phyloP scores from a whole-genome alignment of 2,113 vertebrate genomes.

The Tenrec ecaudatus region DNA sequence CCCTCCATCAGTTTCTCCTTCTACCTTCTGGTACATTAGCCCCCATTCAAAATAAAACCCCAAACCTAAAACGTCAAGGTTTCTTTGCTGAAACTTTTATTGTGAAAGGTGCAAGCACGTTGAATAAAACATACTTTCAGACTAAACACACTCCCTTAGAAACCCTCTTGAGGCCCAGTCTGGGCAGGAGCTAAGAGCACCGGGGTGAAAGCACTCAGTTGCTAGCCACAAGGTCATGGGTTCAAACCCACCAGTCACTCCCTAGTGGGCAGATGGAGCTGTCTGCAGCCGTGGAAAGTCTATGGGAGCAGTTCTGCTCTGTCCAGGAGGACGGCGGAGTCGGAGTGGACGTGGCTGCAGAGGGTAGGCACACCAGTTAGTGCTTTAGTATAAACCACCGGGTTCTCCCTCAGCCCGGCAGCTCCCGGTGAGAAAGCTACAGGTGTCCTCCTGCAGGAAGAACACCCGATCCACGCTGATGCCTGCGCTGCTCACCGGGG shows the following conservation, averaged over 20 bases:
- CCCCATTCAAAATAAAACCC: no score
- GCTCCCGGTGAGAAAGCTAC: background rate
- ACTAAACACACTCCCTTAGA: background rate
- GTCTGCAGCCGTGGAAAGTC: background rate
- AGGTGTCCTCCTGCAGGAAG: background rate
- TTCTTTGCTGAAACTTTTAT: background rate
- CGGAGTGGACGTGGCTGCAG: background rate
- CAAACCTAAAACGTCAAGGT: no score
- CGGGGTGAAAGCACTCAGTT: background rate
- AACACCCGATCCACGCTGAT: background rate
- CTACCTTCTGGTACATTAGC: background rate
- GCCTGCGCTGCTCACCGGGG: background rate
- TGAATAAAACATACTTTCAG: background rate
- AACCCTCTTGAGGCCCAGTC: rapidly evolving
- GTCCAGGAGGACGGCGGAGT: background rate
- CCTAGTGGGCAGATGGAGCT: background rate
- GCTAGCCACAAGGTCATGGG: background rate
- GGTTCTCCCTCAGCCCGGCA: background rate
- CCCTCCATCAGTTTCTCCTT: background rate
- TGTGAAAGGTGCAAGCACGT: background rate
- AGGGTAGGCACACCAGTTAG: background rate
- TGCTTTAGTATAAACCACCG: rapidly evolving
- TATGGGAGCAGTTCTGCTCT: background rate
- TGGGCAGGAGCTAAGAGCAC: background rate
- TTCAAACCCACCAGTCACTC: background rate